Base-by-base conservation (phyloP, 1,140 invertebrate genomes). In the Drosophila mayri region DNA sequence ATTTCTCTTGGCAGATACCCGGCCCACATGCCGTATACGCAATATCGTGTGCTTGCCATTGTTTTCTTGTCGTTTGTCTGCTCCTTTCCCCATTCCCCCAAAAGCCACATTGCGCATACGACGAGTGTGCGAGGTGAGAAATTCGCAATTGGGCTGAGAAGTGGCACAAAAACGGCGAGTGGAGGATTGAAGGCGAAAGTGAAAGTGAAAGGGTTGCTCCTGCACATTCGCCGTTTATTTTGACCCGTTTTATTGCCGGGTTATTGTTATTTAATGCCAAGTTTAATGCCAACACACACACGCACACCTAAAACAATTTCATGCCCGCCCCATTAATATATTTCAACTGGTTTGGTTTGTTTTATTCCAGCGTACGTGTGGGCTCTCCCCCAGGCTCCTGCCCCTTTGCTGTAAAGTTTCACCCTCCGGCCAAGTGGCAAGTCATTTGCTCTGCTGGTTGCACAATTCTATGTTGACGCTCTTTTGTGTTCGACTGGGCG, bases 231-330 rank as follows among this genome's bases (percentile, higher is more conserved):
- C 49, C 44, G 12, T 22, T 38, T 37, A 16, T 22, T 54, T 54
- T 54, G 32, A 16, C 28, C 40, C 58, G 50, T 74, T 87, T 88
- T 90, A 87, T 88, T 88, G 84, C 81, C 76, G 72, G 66, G 80
- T 83, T 90, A 88, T 87, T 88, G 84, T 87, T 87, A 87, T 90
- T 87, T 87, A 87, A 87, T 87, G 83, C 75, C 82, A 81, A 76
- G 75, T 76, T 86, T 86, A 86, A 82, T 83, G 76, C 80, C 79
- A 88, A 87, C 84, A 68, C 84, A 68, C 77, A 67, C 35, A 66
- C 32, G 67, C 49, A 50, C 61, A 84, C 66, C 81, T 80, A 73
- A 84, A 87, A 84, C 85, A 88, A 77, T 88, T 88, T 88, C 82
- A 87, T 88, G 71, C 75, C 67, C 85, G 59, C 73, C 84, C 70